phyloP scores from a whole-genome alignment of 2,113 vertebrate species.

The Percopsis transmontana region DNA sequence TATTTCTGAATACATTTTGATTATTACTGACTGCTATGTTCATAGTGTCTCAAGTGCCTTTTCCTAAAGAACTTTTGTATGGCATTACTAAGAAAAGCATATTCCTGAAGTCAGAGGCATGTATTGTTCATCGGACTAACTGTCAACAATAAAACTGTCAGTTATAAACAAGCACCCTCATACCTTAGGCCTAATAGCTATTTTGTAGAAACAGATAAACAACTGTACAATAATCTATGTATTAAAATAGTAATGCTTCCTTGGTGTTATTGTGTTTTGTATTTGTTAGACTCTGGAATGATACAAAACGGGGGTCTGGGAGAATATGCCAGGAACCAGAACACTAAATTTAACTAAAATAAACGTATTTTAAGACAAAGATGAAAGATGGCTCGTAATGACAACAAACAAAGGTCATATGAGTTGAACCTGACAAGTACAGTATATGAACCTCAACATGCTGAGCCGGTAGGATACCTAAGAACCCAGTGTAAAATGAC shows the following conservation, averaged over 20 bases:
- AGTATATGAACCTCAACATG: too few species aligned
- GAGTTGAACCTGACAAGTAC: too few species aligned
- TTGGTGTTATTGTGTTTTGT: neutral
- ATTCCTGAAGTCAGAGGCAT: constrained; percentile 27
- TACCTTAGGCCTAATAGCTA: constrained; percentile 35
- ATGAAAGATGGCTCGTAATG: too few species aligned
- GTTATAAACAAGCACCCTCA: constrained; percentile 23
- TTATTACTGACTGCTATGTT: constrained; percentile 3
- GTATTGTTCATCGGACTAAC: constrained; percentile 9
- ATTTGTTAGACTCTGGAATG: neutral
- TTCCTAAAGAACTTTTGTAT: constrained; percentile 26
- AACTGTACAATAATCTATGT: constrained; percentile 63
- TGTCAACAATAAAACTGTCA: constrained; percentile 27
- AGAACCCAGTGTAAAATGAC: neutral
- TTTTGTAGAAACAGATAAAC: constrained; percentile 49
- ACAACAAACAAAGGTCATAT: too few species aligned
- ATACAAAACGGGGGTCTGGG: neutral
- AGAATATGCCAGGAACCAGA: neutral
- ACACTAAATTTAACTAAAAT: neutral
- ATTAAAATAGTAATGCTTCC: constrained; percentile 60
- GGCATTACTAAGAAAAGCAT: constrained; percentile 18
- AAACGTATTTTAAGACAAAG: too few species aligned
- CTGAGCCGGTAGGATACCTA: too few species aligned
- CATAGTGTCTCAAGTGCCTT: constrained; percentile 41
- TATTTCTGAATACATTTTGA: neutral